Evolutionary conservation across 2,797 vertebrate species (phyloP).

Genomic region (Tapera naevia): DNA sequence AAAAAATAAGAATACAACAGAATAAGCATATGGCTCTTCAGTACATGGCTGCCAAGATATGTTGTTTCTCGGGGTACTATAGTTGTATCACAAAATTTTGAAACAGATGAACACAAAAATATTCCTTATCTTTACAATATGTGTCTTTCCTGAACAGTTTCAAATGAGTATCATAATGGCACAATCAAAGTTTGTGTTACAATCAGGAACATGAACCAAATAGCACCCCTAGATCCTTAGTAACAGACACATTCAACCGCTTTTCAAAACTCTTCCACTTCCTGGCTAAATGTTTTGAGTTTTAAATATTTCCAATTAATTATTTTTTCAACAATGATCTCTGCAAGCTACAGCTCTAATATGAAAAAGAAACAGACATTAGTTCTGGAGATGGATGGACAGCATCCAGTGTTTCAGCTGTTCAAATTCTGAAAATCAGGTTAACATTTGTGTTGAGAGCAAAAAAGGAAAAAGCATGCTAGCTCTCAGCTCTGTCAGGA

Average conservation of each 20-base stretch:
- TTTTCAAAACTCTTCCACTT: not conserved
- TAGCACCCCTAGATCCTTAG: not conserved
- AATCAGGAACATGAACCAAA: not conserved
- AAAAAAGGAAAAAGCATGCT: not conserved
- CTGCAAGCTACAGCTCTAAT: not conserved
- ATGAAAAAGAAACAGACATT: not conserved
- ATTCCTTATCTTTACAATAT: not conserved
- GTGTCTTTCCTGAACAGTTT: not conserved
- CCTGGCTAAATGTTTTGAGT: not conserved
- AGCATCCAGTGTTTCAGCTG: not conserved
- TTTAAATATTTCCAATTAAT: not conserved
- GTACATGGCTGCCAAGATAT: not conserved
- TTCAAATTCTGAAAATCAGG: not conserved
- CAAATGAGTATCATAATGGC: accelerated
- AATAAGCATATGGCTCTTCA: not conserved
- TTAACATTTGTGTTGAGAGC: not conserved
- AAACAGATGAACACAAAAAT: not conserved
- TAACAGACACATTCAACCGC: not conserved
- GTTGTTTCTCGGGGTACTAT: not conserved
- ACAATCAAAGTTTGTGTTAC: not conserved
- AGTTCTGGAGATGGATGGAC: not conserved
- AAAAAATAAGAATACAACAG: not conserved
- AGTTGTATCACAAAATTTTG: not conserved
- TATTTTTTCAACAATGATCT: not conserved
- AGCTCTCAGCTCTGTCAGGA: not conserved